Base-by-base conservation (phyloP, 2,888 invertebrate genomes). In the Sesia bembeciformis region DNA sequence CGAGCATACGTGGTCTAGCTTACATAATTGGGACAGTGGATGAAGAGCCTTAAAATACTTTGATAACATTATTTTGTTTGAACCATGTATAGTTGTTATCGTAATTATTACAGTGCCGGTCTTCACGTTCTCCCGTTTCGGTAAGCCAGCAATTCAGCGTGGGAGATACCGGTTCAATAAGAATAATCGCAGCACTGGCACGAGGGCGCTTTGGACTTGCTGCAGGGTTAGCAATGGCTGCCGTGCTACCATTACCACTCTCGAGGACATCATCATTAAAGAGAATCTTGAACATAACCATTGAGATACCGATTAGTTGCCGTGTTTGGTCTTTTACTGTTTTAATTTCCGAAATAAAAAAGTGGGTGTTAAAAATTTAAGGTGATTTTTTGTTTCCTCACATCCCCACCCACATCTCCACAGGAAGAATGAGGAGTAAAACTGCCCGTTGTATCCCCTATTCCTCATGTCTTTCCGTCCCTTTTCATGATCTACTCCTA, bases 221-320 rank as follows among this genome's bases (percentile, higher is more conserved):
- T 68, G 63, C 3, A 70, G 62, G 52, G 58, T 70, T 42, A 76
- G 74, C 57, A 59, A 65, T 4, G 76, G 74, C 4, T 81, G 81
- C 58, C 63, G 74, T 39, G 81, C 76, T 0, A 79, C 78, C 56
- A 72, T 84, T 6, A 76, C 72, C n/a, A 84, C 83, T 0, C 72
- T 79, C 40, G 72, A 72, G 1, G 57, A 73, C 8, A 52, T 62
- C n/a, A 63, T 79, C 8, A 49, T 79, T 66, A 57, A 57, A 55
- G 55, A 65, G 3, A 68, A 63, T 40, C 23, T 40, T 38, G 6
- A 68, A 6, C 81, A 81, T 60, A 81, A 79, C 53, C 82, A 81
- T 58, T 76, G 56, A 23, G 23, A 23, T 23, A 23, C 2, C 23
- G 23, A 23, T 23, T 23, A 23, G 23, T 23, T 23, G 23, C 23